Evolutionary conservation across 2,797 vertebrate species (phyloP).

Genomic region (Neosilurus hyrtlii): DNA sequence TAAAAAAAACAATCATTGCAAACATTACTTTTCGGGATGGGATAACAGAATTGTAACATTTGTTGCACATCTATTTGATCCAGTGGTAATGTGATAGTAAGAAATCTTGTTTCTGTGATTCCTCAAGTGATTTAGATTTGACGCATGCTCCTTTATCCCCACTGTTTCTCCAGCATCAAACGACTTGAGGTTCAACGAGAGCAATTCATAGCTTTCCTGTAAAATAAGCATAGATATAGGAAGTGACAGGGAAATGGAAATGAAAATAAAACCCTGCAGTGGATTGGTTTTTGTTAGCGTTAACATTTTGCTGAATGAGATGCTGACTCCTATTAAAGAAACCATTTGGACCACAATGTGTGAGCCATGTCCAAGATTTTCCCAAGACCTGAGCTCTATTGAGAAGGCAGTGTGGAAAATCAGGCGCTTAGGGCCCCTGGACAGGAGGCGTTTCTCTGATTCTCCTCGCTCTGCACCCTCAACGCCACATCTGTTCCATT

Average conservation of each 20-base stretch:
- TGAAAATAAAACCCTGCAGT: conserved; percentile 4
- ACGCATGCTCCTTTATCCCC: background rate
- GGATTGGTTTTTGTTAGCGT: conserved; percentile 7
- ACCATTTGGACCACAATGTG: conserved; percentile 31
- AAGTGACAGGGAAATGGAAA: background rate
- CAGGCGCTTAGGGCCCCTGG: conserved; percentile 69
- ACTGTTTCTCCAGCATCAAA: background rate
- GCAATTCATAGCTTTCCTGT: conserved; percentile 1
- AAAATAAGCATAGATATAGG: background rate
- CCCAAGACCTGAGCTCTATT: conserved; percentile 71
- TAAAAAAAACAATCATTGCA: background rate
- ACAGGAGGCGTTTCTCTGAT: conserved; percentile 76
- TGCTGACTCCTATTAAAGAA: conserved; percentile 24
- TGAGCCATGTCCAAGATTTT: conserved; percentile 61
- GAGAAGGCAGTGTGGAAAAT: conserved; percentile 76
- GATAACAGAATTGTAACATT: background rate
- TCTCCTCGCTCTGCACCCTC: conserved; percentile 74
- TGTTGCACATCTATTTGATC: background rate
- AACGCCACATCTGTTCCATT: conserved; percentile 50
- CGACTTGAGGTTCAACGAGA: background rate
- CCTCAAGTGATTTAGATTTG: background rate
- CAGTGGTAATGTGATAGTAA: background rate
- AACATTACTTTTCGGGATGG: background rate
- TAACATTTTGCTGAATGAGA: conserved; percentile 7
- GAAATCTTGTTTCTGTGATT: background rate